Percentiles rank a stretch among this genome's conserved stretches.
These are phyloP conservation scores for Porites evermanni DNA, from an alignment of 92 coral and sea anemone genomes.

Conservation along the genomic window DNA sequence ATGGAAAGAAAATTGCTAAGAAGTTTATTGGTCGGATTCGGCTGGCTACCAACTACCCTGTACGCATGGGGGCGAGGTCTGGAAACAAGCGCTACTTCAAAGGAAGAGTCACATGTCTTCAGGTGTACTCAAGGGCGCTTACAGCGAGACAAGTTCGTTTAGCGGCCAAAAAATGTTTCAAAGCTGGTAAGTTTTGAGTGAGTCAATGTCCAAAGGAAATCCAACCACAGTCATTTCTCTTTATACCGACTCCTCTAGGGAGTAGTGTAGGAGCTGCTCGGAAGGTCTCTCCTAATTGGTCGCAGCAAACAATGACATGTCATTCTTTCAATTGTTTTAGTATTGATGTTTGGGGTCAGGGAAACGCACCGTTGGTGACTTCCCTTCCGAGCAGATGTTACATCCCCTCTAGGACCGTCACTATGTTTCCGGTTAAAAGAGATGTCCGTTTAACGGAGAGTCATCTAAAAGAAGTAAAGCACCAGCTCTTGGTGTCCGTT, in stretches of 20 bases:
- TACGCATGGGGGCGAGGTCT: constrained; percentile 75
- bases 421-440: too few relatives aligned
- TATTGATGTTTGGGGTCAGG: too few relatives aligned
- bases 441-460: too few relatives aligned
- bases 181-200: constrained; percentile 17
- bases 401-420: too few relatives aligned
- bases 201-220: neutral
- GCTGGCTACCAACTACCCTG: constrained; percentile 84
- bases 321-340: too few relatives aligned
- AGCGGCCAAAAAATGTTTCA: constrained; percentile 60
- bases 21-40: constrained; percentile 66
- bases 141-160: constrained; percentile 46
- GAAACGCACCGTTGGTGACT: too few relatives aligned
- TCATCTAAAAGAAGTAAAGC: too few relatives aligned
- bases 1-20: constrained; percentile 54
- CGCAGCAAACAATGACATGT: too few relatives aligned
- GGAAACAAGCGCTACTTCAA: constrained; percentile 62
- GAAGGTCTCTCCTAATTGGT: too few relatives aligned
- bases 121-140: constrained; percentile 53
- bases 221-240: neutral
- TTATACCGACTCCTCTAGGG: neutral
- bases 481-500: too few relatives aligned
- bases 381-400: too few relatives aligned
- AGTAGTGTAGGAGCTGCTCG: too few relatives aligned
- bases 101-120: constrained; percentile 74